phyloP scores from a whole-genome alignment of 2,113 vertebrate genomes.

The Protomyctophum bolini region DNA sequence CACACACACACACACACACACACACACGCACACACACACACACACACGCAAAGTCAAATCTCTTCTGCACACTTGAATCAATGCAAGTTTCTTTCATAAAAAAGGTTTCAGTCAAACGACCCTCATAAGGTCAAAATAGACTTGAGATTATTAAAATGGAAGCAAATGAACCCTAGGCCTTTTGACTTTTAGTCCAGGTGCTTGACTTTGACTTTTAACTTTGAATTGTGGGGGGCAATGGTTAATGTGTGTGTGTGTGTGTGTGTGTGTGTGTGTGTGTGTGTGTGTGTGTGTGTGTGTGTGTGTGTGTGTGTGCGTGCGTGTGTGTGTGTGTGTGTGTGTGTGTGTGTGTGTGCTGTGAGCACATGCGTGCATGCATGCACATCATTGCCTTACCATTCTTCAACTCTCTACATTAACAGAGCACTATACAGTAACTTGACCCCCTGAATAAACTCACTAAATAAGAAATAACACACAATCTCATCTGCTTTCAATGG shows the following conservation, averaged over 20 bases:
- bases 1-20: conserved; percentile 6
- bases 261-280: conserved; percentile 1
- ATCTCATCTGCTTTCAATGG: conserved; percentile 67
- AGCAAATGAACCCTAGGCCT: too few relatives aligned
- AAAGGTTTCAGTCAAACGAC: too few relatives aligned
- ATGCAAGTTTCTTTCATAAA: too few relatives aligned
- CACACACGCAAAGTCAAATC: background rate
- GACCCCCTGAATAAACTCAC: conserved; percentile 66
- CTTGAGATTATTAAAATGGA: too few relatives aligned
- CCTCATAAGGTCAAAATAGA: too few relatives aligned
- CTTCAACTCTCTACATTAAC: conserved; percentile 46
- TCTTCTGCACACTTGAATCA: too few relatives aligned
- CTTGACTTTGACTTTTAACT: conserved; percentile 41
- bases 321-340: background rate
- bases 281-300: background rate
- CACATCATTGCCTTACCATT: background rate
- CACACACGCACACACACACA: background rate
- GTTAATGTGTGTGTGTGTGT: conserved; percentile 25
- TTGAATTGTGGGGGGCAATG: conserved; percentile 43
- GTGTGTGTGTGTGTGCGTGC: background rate
- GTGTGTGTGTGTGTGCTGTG: background rate
- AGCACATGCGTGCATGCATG: too few relatives aligned
- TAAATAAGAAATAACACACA: conserved; percentile 72
- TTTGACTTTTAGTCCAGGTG: too few relatives aligned
- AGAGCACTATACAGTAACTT: conserved; percentile 54